Conservation (phyloP, 2,113 vertebrate genomes). For the Vombatus ursinus region DNA sequence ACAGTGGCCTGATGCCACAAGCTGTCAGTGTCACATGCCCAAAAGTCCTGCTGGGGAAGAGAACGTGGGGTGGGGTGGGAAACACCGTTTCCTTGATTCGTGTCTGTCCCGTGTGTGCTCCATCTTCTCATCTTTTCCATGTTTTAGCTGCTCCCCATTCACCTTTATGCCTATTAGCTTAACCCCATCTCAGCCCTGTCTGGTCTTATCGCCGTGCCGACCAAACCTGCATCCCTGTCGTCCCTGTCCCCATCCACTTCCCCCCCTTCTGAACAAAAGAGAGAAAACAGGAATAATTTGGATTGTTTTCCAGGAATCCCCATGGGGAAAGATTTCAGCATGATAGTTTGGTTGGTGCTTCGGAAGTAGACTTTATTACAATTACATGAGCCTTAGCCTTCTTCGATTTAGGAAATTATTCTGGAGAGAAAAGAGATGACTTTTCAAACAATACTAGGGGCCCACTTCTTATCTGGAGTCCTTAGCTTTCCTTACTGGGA, state of each 20-base stretch:
- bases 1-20: background rate
- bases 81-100: background rate
- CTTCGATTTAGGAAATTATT: background rate
- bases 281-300: slow-evolving; percentile 1
- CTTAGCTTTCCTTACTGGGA: background rate
- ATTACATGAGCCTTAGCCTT: slow-evolving; percentile 4
- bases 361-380: slow-evolving; percentile 45
- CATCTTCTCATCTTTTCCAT: background rate
- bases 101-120: background rate
- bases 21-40: background rate
- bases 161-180: background rate
- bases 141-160: background rate
- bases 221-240: background rate
- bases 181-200: background rate
- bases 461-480: slow-evolving; percentile 8
- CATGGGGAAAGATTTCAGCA: slow-evolving; percentile 11
- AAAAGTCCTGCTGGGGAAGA: background rate
- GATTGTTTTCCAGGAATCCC: slow-evolving; percentile 11
- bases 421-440: slow-evolving; percentile 6
- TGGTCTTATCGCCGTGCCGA: background rate
- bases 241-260: background rate
- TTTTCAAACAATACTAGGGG: slow-evolving; percentile 28
- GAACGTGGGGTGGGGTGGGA: background rate
- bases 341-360: background rate
- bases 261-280: background rate